phyloP scores from a whole-genome alignment of 1,140 invertebrate species.

The Conus betulinus region DNA sequence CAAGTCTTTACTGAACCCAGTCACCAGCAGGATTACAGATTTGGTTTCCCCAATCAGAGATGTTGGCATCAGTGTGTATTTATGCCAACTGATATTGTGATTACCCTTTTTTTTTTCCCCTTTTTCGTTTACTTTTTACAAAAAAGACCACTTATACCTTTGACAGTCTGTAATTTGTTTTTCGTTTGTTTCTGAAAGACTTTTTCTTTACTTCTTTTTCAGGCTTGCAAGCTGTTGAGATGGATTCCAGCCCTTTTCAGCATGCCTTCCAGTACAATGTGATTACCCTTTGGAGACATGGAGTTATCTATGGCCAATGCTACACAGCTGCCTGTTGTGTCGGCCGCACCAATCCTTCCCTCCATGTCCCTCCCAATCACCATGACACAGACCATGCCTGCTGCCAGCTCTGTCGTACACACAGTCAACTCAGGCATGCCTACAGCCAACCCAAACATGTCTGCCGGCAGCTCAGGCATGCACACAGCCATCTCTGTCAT shows the following conservation, averaged over 20 bases:
- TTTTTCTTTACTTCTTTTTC: neutral
- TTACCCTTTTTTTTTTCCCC: too few relatives aligned
- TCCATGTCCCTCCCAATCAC: too few relatives aligned
- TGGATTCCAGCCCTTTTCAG: neutral
- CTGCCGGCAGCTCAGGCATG: neutral
- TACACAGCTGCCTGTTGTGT: neutral
- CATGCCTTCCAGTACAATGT: slow-evolving; percentile 25
- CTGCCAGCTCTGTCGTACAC: neutral
- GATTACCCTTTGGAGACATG: neutral
- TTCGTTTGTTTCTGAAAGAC: neutral
- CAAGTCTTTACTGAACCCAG: too few relatives aligned
- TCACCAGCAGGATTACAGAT: too few relatives aligned
- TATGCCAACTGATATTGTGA: too few relatives aligned
- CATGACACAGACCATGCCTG: neutral
- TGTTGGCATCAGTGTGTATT: too few relatives aligned
- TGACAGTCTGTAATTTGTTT: too few relatives aligned
- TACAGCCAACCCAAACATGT: neutral
- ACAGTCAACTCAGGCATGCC: neutral
- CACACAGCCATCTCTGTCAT: neutral
- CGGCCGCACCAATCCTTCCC: too few relatives aligned
- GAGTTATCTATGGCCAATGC: neutral
- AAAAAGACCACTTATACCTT: too few relatives aligned
- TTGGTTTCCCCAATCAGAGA: too few relatives aligned
- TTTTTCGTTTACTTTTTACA: too few relatives aligned
- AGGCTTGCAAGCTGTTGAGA: neutral